phyloP scores from a whole-genome alignment of 1,140 invertebrate species.

The Ptiloglossa arizonensis region DNA sequence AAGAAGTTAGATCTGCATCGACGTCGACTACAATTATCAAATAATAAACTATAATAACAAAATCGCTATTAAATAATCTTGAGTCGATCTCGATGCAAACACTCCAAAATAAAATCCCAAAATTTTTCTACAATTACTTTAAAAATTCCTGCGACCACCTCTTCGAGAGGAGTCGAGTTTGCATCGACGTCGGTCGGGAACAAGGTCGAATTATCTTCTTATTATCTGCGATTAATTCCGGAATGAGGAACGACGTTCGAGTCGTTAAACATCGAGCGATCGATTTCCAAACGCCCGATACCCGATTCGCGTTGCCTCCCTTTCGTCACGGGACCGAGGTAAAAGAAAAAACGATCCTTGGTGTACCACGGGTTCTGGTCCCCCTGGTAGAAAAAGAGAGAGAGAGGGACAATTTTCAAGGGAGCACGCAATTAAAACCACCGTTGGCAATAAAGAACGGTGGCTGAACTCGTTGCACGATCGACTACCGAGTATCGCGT shows the following conservation, averaged over 20 bases:
- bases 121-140: too few species aligned
- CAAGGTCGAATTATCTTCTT: slow-evolving; percentile 27
- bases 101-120: too few species aligned
- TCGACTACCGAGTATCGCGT: slow-evolving; percentile 66
- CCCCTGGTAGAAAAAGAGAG: background rate
- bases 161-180: background rate
- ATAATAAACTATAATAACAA: too few species aligned
- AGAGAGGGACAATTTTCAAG: slow-evolving; percentile 57
- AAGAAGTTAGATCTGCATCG: too few species aligned
- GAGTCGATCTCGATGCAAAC: too few species aligned
- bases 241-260: slow-evolving; percentile 51
- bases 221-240: slow-evolving; percentile 55
- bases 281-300: slow-evolving; percentile 63
- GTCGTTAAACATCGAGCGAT: slow-evolving; percentile 59
- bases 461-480: slow-evolving; percentile 65
- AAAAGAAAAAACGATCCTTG: slow-evolving; percentile 20
- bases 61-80: too few species aligned
- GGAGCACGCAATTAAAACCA: slow-evolving; percentile 61
- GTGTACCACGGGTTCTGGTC: slow-evolving; percentile 5
- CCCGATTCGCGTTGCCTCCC: slow-evolving; percentile 59
- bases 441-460: slow-evolving; percentile 64
- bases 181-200: background rate
- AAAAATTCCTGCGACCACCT: too few species aligned
- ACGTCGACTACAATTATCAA: too few species aligned
- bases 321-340: slow-evolving; percentile 56